phyloP scores from a whole-genome alignment of 2,113 vertebrate genomes.

The Peucedramus taeniatus region DNA sequence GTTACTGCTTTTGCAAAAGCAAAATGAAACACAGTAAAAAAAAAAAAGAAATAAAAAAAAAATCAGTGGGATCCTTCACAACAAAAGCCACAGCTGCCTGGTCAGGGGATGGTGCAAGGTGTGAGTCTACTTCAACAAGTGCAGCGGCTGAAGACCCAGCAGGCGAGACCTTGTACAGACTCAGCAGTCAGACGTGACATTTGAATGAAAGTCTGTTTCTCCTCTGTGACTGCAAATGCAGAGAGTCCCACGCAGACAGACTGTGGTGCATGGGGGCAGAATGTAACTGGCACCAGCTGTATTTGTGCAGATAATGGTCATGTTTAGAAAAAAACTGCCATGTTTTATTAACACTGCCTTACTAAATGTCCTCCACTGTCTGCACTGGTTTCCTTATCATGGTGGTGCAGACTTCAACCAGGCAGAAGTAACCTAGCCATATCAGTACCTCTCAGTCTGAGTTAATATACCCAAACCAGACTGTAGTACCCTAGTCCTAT shows the following conservation, averaged over 20 bases:
- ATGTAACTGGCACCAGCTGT: rapidly evolving
- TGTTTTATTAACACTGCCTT: neutral
- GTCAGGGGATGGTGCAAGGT: rapidly evolving
- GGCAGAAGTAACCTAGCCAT: neutral
- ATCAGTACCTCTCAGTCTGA: neutral
- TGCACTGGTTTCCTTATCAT: neutral
- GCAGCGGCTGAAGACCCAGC: rapidly evolving
- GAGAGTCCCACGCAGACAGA: neutral
- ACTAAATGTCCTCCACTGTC: neutral
- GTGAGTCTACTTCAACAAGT: neutral
- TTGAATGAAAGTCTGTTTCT: neutral
- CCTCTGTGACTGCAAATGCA: neutral
- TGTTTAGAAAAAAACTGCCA: rapidly evolving
- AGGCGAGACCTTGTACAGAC: rapidly evolving
- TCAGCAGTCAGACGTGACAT: neutral
- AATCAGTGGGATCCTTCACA: neutral
- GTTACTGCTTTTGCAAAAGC: neutral
- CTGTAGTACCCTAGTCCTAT: neutral
- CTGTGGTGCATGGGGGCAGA: rapidly evolving
- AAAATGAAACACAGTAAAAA: neutral
- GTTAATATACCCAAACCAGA: neutral
- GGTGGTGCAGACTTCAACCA: neutral
- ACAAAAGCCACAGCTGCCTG: neutral
- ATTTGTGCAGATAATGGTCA: neutral
- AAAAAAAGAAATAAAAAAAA: no score